These are phyloP conservation scores for Aphelinus atriplicis DNA, from an alignment of 1,140 invertebrate species.

Conservation along the genomic window DNA sequence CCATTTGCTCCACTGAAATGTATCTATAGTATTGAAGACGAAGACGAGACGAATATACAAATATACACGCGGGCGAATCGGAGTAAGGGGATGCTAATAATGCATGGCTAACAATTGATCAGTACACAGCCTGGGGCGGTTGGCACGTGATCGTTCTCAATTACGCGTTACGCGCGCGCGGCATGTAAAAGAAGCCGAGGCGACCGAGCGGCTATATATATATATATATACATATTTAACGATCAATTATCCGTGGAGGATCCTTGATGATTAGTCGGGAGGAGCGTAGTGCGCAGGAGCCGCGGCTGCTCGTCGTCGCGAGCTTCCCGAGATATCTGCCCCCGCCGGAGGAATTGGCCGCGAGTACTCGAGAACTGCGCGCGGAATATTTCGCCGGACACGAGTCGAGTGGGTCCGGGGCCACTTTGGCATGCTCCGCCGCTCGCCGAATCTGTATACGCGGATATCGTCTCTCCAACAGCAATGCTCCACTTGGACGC, in stretches of 20 bases:
- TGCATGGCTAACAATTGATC: no score
- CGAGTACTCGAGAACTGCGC: neutral
- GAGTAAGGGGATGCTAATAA: no score
- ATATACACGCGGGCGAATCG: no score
- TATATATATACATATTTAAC: neutral
- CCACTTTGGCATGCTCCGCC: neutral
- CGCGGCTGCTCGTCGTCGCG: no score
- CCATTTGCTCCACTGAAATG: no score
- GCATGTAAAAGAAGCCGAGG: neutral
- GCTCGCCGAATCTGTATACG: no score
- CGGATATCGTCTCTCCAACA: no score
- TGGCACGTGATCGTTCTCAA: neutral
- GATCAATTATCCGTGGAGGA: neutral
- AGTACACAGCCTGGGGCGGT: neutral
- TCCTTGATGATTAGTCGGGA: constrained; percentile 4
- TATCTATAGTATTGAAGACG: no score
- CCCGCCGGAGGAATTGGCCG: neutral
- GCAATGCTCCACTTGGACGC: neutral
- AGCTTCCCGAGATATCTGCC: neutral
- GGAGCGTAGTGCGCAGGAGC: no score
- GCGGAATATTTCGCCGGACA: constrained; percentile 2
- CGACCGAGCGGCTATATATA: neutral
- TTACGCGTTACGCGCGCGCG: neutral
- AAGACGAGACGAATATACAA: no score
- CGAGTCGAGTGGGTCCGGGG: neutral